phyloP scores from a whole-genome alignment of 2,113 vertebrate species.

The Ailurus styani region DNA sequence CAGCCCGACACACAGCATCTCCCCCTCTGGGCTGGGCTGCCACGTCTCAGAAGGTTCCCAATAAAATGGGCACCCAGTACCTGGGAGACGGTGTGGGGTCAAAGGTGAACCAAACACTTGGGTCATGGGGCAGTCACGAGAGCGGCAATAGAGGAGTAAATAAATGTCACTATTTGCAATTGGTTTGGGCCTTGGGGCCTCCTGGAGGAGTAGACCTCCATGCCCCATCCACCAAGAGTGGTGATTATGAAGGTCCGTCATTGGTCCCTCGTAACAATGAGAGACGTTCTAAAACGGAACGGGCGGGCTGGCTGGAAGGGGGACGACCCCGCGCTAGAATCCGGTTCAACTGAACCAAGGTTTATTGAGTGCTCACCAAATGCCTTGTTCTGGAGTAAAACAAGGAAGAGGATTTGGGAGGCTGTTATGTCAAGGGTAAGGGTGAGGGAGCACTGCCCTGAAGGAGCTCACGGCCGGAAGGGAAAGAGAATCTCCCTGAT shows the following conservation, averaged over 20 bases:
- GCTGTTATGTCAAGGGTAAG: background rate
- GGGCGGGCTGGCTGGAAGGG: background rate
- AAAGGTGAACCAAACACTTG: background rate
- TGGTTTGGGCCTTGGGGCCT: background rate
- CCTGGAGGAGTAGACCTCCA: background rate
- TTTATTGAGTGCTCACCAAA: background rate
- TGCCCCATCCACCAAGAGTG: accelerated
- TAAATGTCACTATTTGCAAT: background rate
- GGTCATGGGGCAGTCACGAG: background rate
- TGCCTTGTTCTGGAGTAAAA: background rate
- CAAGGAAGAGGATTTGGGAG: background rate
- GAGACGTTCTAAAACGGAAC: conserved; percentile 40
- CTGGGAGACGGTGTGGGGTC: background rate
- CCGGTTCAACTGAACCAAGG: background rate
- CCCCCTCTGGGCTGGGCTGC: accelerated
- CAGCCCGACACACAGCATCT: no score
- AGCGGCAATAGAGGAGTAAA: background rate
- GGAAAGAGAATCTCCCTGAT: background rate
- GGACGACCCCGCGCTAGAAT: background rate
- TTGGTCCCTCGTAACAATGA: conserved; percentile 28
- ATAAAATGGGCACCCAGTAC: background rate
- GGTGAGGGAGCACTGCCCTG: background rate
- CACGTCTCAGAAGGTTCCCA: background rate
- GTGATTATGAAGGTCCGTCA: background rate
- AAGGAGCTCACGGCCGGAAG: accelerated